Percentiles rank a stretch among this genome's conserved stretches.
phyloP scores from a whole-genome alignment of 2,113 vertebrate genomes.

The Gymnarchus niloticus region DNA sequence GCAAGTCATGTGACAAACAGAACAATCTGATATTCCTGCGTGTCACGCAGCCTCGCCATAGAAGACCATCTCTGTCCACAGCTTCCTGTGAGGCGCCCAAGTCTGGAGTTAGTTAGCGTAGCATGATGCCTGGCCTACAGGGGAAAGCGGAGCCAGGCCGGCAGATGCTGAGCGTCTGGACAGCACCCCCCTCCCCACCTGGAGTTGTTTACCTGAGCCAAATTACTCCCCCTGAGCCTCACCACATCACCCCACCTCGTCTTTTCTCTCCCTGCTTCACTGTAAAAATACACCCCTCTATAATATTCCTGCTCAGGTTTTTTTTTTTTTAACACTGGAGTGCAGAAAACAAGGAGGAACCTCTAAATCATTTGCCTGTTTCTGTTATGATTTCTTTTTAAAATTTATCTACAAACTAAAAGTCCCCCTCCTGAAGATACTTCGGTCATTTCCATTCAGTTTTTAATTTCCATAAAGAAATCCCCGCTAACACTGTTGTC shows the following conservation, averaged over 20 bases:
- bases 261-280: neutral
- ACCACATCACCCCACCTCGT: neutral
- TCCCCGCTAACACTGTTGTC: neutral
- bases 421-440: neutral
- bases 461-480: neutral
- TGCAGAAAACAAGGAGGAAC: neutral
- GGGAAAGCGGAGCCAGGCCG: neutral
- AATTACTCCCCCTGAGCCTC: neutral
- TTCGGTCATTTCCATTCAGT: neutral
- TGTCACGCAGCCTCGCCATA: too few species aligned
- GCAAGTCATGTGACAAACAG: too few species aligned
- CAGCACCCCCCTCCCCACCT: neutral
- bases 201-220: neutral
- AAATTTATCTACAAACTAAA: neutral
- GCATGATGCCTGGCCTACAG: too few species aligned
- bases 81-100: neutral
- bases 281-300: neutral
- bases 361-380: too few species aligned
- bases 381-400: too few species aligned
- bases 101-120: neutral
- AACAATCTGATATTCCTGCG: too few species aligned
- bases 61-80: neutral
- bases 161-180: conserved; percentile 14
- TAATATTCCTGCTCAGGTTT: neutral
- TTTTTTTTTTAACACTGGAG: neutral